Evolutionary conservation across 2,797 vertebrate genomes (phyloP), one percentile per base, ranked within the genome.

Genomic region (Otolemur crassicaudatus): DNA sequence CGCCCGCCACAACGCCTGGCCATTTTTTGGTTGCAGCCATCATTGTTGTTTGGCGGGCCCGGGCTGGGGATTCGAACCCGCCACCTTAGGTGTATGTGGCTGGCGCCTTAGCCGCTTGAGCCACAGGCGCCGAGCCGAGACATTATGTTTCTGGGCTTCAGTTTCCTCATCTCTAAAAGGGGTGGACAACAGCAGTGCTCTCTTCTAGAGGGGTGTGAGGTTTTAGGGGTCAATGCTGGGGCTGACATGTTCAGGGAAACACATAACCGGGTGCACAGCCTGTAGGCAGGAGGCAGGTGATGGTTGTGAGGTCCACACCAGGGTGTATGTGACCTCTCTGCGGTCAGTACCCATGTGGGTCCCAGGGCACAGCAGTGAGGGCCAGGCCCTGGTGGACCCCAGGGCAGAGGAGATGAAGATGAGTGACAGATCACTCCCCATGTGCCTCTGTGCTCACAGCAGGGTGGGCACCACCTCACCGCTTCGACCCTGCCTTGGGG

Each of bases 391-490:
- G 49, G 7, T 12, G 56, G 37, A 49, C 65, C 27, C 7, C 61
- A 19, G n/a, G 73, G 16, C 27, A 3, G n/a, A 1, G 79, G 43
- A 60, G 49, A 34, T 0, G 3, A 46, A 10, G 22, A 6, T 40
- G 0, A 6, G 23, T 17, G n/a, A 34, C n/a, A 17, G 67, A 5
- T 25, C 13, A 0, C 34, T 25, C 17, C 61, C 29, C 70, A 29
- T 14, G 34, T 6, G 34, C 22, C 34, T 43, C 82, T 31, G 58
- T 6, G 58, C 16, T 0, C 6, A 7, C 8, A 63, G 27, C 14
- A 27, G 16, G 27, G 40, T 0, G 4, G 3, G 7, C 60, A 2
- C 27, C 0, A 7, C 29, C 29, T 27, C 29, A 0, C 20, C 2
- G 0, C 46, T n/a, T 5, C 43, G 1, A 3, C 1, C 75, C 25